Evolutionary conservation across 1,140 invertebrate genomes (phyloP).

Genomic region (Papilio aristodemus): DNA sequence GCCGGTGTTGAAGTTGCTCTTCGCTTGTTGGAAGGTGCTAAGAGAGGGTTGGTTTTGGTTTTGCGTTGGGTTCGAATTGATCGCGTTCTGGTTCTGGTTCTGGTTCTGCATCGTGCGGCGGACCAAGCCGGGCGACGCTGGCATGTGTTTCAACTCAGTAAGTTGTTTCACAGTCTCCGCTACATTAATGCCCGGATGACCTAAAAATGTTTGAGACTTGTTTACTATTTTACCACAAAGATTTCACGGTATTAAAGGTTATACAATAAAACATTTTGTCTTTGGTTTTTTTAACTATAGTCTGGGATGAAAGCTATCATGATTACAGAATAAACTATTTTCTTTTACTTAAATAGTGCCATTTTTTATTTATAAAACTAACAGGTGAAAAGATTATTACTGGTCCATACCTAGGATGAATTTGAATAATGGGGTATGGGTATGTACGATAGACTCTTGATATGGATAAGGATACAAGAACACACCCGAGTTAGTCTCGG

Average conservation of each 20-base stretch:
- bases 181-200: conserved; percentile 82
- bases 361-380: too few species aligned
- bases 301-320: too few species aligned
- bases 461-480: not conserved
- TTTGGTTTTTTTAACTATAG: too few species aligned
- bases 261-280: too few species aligned
- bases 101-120: conserved; percentile 79
- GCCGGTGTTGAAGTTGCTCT: conserved; percentile 64
- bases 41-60: conserved; percentile 56
- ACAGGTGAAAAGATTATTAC: too few species aligned
- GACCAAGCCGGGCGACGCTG: conserved; percentile 89
- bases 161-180: conserved; percentile 92
- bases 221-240: too few species aligned
- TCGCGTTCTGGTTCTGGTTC: conserved; percentile 40
- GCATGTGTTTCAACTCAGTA: conserved; percentile 91
- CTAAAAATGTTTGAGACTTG: conserved; percentile 35
- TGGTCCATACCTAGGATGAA: too few species aligned
- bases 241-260: too few species aligned
- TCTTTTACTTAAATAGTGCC: too few species aligned
- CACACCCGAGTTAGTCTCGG: conserved; percentile 47
- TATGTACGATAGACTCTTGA: not conserved
- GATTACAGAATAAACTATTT: too few species aligned
- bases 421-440: not conserved
- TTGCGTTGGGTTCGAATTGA: conserved; percentile 39
- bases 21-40: conserved; percentile 80